Evolutionary conservation across 1,140 invertebrate genomes (phyloP), one percentile per base, ranked within the genome.

Genomic region (Achatina immaculata): DNA sequence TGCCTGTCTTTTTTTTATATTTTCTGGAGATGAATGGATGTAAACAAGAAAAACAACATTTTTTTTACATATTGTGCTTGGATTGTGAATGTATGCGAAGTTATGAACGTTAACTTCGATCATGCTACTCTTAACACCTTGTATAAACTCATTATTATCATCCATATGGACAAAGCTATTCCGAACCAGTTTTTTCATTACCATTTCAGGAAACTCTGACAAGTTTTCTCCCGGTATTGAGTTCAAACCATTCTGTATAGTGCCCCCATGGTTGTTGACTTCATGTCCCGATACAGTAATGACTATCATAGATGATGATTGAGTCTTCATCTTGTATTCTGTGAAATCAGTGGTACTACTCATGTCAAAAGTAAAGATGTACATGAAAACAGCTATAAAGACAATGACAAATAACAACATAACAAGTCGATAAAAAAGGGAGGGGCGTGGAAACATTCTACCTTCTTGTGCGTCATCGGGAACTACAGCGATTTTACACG

Each of bases 21-120:
- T 86, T 24, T 71, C 75, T 14, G 90, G 88, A 0, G 89, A 83
- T 0, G 86, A 80, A 66, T 90, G 89, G 48, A 91, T 84, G 81
- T 89, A 90, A 34, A 88, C 81, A 28, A 91, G 62, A 43, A 87
- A 36, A 68, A 83, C 85, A 36, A 86, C 68, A 40, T 66, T 48
- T 43, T 19, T 19, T 14, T 43, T 34, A 58, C 83, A 85, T 16
- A 81, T 38, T 21, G 58, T 21, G 14, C 31, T 38, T 14, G 86
- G 86, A 74, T 86, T 86, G 48, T 86, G 83, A 34, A 88, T 77
- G 58, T 83, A 84, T 4, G 31, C 42, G 74, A 86, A 86, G 71
- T 82, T 78, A 75, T 86, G 84, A 6, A 84, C 83, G 74, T 85
- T 87, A 21, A 83, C 79, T 62, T 58, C 51, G 38, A 9, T 51